phyloP scores from a whole-genome alignment of 2,113 vertebrate species.

The Anarhynchus alexandrinus region DNA sequence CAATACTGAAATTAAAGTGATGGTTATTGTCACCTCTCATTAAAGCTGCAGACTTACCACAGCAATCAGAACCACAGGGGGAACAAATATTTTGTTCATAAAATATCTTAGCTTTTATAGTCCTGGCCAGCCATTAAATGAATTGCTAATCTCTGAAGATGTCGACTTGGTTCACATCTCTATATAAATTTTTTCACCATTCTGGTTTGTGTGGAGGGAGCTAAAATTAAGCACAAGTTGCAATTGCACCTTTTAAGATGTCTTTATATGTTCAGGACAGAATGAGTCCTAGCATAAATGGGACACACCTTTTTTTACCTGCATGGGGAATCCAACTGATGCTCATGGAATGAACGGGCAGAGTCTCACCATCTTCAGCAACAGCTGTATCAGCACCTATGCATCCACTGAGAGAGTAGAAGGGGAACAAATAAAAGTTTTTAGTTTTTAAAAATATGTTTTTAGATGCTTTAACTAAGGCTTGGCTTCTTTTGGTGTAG shows the following conservation, averaged over 20 bases:
- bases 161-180: background rate
- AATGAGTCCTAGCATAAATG: background rate
- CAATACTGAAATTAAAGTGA: background rate
- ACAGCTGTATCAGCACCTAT: background rate
- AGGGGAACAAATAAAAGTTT: rapidly evolving
- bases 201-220: background rate
- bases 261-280: background rate
- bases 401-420: background rate
- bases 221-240: background rate
- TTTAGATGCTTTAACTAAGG: background rate
- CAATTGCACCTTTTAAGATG: background rate
- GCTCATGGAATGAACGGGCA: background rate
- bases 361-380: background rate
- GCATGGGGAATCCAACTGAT: background rate
- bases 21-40: background rate
- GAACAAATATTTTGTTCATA: background rate
- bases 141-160: background rate
- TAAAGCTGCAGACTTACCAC: background rate
- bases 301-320: background rate
- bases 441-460: background rate
- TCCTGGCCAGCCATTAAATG: background rate
- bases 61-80: background rate
- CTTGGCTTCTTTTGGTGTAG: background rate
- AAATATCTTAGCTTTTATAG: background rate
- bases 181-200: background rate